A percentile compares a stretch with the other conserved stretches of the same genome.
phyloP scores from a whole-genome alignment of 2,113 vertebrate species.

The Melanerpes formicivorus region DNA sequence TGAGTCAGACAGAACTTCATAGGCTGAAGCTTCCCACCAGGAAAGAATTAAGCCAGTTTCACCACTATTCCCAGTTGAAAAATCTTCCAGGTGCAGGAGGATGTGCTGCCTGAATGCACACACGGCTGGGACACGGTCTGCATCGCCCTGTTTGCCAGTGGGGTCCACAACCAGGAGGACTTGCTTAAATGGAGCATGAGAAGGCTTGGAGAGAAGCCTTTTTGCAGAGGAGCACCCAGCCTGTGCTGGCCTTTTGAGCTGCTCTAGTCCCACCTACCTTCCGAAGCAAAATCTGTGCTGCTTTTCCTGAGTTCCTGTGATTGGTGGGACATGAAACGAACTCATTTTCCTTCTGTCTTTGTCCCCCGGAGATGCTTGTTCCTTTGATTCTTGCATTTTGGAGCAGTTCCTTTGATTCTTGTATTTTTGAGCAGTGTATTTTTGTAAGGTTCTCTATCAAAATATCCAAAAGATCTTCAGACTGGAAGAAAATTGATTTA shows the following conservation, averaged over 20 bases:
- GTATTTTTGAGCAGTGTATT: no score
- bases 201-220: neutral
- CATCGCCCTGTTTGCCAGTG: accelerated
- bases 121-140: neutral
- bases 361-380: no score
- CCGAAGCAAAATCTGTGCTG: neutral
- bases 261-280: neutral
- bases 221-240: neutral
- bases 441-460: no score
- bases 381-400: no score
- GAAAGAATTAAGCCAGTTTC: accelerated
- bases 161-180: accelerated
- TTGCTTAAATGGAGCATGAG: accelerated
- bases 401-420: no score
- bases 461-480: no score
- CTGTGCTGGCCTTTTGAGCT: neutral
- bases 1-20: neutral
- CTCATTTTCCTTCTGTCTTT: no score
- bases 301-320: neutral
- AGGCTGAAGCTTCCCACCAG: neutral
- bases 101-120: neutral
- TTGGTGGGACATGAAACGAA: neutral
- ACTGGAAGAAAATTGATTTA: no score
- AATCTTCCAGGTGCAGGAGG: neutral
- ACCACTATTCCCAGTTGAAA: accelerated